Base-by-base conservation (phyloP, 1,140 invertebrate species). In the Achroia grisella region DNA sequence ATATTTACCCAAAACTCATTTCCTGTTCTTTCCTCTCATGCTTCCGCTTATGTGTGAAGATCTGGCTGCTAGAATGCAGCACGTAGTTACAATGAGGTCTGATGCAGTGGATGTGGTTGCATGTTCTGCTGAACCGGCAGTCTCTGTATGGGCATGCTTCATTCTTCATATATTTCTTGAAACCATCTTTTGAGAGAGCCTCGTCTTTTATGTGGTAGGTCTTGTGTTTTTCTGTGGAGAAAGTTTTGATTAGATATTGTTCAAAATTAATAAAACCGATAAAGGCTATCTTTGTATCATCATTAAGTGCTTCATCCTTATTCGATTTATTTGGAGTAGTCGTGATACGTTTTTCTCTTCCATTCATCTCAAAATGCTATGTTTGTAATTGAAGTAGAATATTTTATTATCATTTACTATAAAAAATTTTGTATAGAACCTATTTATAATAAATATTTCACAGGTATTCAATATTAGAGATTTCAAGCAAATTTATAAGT, bases 71-170 rank as follows among this genome's bases (percentile, higher is more conserved):
- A 2, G 96, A 98, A 70, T 99, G 97, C 29, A 99, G 86, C 0
- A 99, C 97, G 76, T 98, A 98, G 71, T 93, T 95, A 84, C 98
- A 99, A 45, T 96, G 95, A 5, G 95, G 92, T 50, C 97, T 88
- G 46, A 99, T 98, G 86, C 98, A 99, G 84, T 99, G 98, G 44
- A 99, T 99, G 86, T 99, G 98, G 87, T 99, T 99, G 89, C 95
- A 97, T 17, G 97, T 94, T 30, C 94, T 90, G 2, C 96, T 98
- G 82, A 98, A 98, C 33, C 94, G 90, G 78, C 98, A 99, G 46
- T 92, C 93, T 17, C 94, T 90, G 80, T 95, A 99, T 0, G 93
- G 92, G 71, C 98, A 99, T 0, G 91, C 89, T 76, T 99, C 97
- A 57, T 97, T 97, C 77, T 99, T 99, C 91, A 99, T 97, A 73